Evolutionary conservation across 2,888 invertebrate species (phyloP), one percentile per base, ranked within the genome.

Genomic region (Mesopsocus fuscifrons): DNA sequence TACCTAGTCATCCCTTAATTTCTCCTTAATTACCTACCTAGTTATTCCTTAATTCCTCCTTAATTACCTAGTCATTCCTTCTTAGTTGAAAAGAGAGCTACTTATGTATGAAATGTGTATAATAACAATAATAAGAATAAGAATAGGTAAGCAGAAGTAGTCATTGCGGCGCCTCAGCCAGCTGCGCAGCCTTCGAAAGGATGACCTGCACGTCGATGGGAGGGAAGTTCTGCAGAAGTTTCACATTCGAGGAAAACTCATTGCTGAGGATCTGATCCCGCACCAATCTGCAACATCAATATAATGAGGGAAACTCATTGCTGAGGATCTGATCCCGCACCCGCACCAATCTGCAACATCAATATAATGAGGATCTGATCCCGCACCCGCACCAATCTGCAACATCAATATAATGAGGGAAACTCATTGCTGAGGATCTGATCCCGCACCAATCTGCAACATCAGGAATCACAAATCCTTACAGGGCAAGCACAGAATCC

Each of bases 241-340:
- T 94, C 41, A 98, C 84, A 63, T 91, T 92, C 21, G 78, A 71
- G 42, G 94, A 83, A 63, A 97, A 98, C 61, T 97, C 97, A 42
- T 83, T 84, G 44, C 65, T 68, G 44, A 97, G 64, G 47, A 98
- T 66, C 52, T 83, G 75, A 41, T 87, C 77, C 57, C 85, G 72
- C 50, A 92, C 66, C 51, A 91, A 72, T 53, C 91, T 88, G 61
- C 48, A 62, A 60, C 49, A 49, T 49, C 48, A 47, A 45, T n/a
- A n/a, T n/a, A n/a, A n/a, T n/a, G 78, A 71, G 42, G 94, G 83
- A 63, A 97, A 98, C 61, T 97, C 97, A 42, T 83, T 84, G 44
- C 65, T 68, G 44, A 97, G 64, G 47, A 98, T 66, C 52, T 83
- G 75, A 41, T 87, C 77, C 57, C 85, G 72, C n/a, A n/a, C n/a